Conservation (phyloP, 1,140 invertebrate species). For the Lamellibrachia luymesi region DNA sequence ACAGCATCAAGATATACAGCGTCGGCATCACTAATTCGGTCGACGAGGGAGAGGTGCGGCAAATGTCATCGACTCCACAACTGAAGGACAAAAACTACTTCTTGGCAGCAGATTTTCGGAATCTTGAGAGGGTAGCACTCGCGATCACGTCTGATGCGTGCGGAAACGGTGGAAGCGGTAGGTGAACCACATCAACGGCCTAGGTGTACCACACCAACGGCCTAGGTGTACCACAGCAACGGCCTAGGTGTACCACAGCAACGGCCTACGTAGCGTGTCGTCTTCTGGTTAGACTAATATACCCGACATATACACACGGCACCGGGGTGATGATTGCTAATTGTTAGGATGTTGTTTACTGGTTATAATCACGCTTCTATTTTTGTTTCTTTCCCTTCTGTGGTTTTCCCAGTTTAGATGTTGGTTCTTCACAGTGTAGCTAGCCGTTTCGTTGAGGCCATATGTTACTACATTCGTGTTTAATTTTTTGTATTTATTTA, state of each 20-base stretch:
- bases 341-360: no score
- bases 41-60: conserved; percentile 1
- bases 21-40: conserved; percentile 34
- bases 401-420: no score
- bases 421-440: no score
- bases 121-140: not conserved
- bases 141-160: conserved; percentile 7
- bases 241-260: not conserved
- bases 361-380: no score
- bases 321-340: no score
- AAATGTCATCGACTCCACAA: conserved; percentile 25
- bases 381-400: no score
- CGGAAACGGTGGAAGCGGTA: not conserved
- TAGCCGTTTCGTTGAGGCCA: no score
- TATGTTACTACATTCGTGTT: no score
- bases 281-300: not conserved
- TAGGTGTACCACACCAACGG: no score
- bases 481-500: no score
- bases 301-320: not conserved
- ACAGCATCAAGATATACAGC: conserved; percentile 42
- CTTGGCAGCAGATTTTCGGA: not conserved
- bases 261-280: not conserved
- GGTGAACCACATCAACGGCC: not conserved
- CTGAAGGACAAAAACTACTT: not conserved
- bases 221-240: not conserved